Percentiles rank a stretch among this genome's conserved stretches.
These are phyloP conservation scores for Dione juno DNA, from an alignment of 2,888 invertebrate species.

Conservation along the genomic window DNA sequence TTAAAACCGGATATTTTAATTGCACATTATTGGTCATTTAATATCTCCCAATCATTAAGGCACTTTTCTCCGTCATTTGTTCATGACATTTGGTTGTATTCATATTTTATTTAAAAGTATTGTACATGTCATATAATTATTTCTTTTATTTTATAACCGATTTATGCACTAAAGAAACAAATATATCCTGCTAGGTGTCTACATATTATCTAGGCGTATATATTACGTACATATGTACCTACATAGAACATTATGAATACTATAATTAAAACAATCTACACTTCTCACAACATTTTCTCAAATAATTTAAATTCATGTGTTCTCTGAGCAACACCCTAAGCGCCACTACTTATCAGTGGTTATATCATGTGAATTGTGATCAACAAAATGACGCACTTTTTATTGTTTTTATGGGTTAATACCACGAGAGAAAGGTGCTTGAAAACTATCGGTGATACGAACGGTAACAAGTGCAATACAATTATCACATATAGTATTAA, in stretches of 20 bases:
- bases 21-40: constrained; percentile 34
- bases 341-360: too few relatives aligned
- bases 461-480: too few relatives aligned
- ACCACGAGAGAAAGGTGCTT: not conserved
- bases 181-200: not conserved
- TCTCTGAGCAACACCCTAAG: not conserved
- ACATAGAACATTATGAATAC: not conserved
- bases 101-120: too few relatives aligned
- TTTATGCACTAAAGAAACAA: not conserved
- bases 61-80: not conserved
- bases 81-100: not conserved
- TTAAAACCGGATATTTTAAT: constrained; percentile 55
- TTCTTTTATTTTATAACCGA: not conserved
- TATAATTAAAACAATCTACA: not conserved
- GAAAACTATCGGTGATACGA: too few relatives aligned
- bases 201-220: not conserved
- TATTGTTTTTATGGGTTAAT: too few relatives aligned
- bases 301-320: constrained; percentile 10
- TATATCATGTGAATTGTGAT: too few relatives aligned
- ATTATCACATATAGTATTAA: not conserved
- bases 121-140: not conserved
- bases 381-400: too few relatives aligned
- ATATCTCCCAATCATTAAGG: not conserved
- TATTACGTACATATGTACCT: not conserved
- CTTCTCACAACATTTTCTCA: not conserved